These are phyloP conservation scores for Diarsia mendica DNA, from an alignment of 2,888 invertebrate species.

Conservation along the genomic window DNA sequence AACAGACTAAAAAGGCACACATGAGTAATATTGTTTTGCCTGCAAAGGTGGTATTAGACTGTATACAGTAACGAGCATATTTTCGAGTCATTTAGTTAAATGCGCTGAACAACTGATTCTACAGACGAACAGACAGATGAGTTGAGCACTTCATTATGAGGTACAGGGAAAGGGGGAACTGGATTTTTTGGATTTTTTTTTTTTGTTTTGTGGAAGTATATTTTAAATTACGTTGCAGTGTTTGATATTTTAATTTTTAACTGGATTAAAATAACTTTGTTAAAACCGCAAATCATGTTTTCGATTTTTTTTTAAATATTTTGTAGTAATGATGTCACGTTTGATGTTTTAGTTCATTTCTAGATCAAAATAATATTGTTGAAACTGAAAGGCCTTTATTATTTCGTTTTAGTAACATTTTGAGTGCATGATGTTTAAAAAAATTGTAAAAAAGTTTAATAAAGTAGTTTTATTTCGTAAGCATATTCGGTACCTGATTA, in stretches of 20 bases:
- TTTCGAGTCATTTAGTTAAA: slow-evolving; percentile 67
- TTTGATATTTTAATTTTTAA: neutral
- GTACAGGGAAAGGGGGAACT: slow-evolving; percentile 67
- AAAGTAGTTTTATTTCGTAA: neutral
- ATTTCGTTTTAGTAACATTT: neutral
- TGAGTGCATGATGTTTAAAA: neutral
- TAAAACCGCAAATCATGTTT: neutral
- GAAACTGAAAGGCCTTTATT: neutral
- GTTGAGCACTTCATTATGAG: slow-evolving; percentile 79
- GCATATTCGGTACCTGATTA: neutral
- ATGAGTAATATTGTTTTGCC: slow-evolving; percentile 30
- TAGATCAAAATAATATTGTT: neutral
- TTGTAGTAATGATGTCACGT: neutral
- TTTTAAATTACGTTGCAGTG: neutral
- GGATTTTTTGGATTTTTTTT: slow-evolving; percentile 16
- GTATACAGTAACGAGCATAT: slow-evolving; percentile 55
- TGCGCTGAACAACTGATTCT: slow-evolving; percentile 66
- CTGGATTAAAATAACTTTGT: neutral
- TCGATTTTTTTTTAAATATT: neutral
- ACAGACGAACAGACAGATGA: slow-evolving; percentile 76
- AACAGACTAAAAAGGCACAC: slow-evolving; percentile 18
- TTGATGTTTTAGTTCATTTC: neutral
- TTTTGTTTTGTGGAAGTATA: neutral
- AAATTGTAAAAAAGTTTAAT: neutral
- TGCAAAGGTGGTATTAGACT: slow-evolving; percentile 35